Conservation (phyloP, 2,888 invertebrate species). For the Abrostola triplasia region DNA sequence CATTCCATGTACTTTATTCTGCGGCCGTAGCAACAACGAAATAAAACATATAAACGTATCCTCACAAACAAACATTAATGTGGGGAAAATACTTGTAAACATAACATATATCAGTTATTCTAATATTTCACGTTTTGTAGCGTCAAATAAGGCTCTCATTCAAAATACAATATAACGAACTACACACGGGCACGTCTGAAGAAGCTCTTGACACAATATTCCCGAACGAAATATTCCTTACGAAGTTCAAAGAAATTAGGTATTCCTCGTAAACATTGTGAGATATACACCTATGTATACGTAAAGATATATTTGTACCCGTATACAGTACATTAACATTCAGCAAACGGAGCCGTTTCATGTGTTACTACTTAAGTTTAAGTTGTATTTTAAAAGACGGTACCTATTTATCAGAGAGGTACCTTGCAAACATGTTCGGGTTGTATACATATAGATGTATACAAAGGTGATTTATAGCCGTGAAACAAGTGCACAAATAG, state of each 20-base stretch:
- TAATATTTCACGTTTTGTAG: no score
- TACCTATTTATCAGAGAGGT: slow-evolving; percentile 21
- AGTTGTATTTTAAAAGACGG: slow-evolving; percentile 21
- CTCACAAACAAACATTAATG: no score
- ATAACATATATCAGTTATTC: no score
- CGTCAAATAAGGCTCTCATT: not conserved
- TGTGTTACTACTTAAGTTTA: slow-evolving; percentile 7
- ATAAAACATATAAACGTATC: no score
- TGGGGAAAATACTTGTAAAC: no score
- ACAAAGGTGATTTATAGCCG: no score
- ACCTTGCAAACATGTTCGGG: no score
- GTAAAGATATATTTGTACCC: slow-evolving; percentile 5
- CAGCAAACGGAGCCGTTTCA: slow-evolving; percentile 20
- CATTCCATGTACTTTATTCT: not conserved
- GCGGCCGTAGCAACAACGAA: no score
- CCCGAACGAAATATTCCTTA: slow-evolving; percentile 41
- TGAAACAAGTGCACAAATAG: no score
- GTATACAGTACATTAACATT: slow-evolving; percentile 41
- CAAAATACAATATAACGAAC: slow-evolving; percentile 37
- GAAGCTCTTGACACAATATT: slow-evolving; percentile 34
- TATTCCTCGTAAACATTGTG: slow-evolving; percentile 39
- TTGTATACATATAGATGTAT: no score
- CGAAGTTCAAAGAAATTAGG: slow-evolving; percentile 41
- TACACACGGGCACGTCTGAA: slow-evolving; percentile 11
- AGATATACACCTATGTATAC: slow-evolving; percentile 18